Conservation (phyloP, 2,888 invertebrate genomes). For the Malthinus flaveolus region DNA sequence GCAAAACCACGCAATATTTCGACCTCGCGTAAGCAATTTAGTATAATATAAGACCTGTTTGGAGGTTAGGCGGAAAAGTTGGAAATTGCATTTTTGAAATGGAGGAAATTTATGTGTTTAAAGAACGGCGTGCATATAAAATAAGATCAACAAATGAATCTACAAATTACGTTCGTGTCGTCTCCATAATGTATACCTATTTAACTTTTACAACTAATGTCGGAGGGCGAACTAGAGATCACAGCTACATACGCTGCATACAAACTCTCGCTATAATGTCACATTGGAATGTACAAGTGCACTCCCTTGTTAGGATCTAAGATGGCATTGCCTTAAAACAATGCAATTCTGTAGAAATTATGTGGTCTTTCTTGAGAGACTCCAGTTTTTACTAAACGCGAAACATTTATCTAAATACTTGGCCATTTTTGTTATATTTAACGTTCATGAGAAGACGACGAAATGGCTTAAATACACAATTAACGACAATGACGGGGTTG, state of each 20-base stretch:
- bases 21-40: too few relatives aligned
- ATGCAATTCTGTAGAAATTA: slow-evolving; percentile 39
- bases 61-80: too few relatives aligned
- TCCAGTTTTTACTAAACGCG: slow-evolving; percentile 29
- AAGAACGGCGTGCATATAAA: neutral
- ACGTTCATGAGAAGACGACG: slow-evolving; percentile 10
- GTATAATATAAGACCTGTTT: too few relatives aligned
- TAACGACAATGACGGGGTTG: neutral
- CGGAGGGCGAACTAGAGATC: slow-evolving; percentile 22
- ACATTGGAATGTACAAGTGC: slow-evolving; percentile 34
- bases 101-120: too few relatives aligned
- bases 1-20: slow-evolving; percentile 14
- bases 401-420: slow-evolving; percentile 31
- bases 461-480: slow-evolving; percentile 8
- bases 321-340: slow-evolving; percentile 38
- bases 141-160: slow-evolving; percentile 3
- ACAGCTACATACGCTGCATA: slow-evolving; percentile 27
- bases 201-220: slow-evolving; percentile 28
- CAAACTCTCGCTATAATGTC: slow-evolving; percentile 30
- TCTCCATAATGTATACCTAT: slow-evolving; percentile 18
- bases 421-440: slow-evolving; percentile 27
- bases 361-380: slow-evolving; percentile 33
- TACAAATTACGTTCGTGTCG: slow-evolving; percentile 19
- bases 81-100: too few relatives aligned
- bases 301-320: slow-evolving; percentile 39